Evolutionary conservation across 2,888 invertebrate genomes (phyloP), one percentile per base, ranked within the genome.

Genomic region (Patella depressa): DNA sequence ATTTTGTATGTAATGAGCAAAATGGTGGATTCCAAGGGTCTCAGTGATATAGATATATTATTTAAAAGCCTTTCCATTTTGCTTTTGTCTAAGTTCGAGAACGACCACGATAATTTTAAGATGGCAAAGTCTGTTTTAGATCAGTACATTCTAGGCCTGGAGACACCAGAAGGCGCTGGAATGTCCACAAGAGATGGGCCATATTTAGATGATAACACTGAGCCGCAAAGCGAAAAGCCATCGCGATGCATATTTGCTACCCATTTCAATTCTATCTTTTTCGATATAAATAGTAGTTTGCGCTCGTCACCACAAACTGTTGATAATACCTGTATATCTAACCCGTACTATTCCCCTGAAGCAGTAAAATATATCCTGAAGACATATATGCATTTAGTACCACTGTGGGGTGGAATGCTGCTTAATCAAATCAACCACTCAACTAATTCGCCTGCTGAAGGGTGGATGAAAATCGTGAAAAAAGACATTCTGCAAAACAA

Each of bases 391-490:
- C 17, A 59, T 12, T n/a, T 59, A 65, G 65, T 19, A 2, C 65
- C 65, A 9, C 17, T 65, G 17, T 65, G 65, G 65, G 19, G n/a
- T 19, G 65, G 65, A 2, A 9, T 65, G 65, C 65, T 65, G 5
- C 34, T 45, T 45, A 45, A 45, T 65, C 3, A 65, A n/a, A 65
- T 65, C 65, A 65, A 65, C 0, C 65, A 65, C 19, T 19, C 17
- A n/a, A 65, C 65, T 9, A 19, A 65, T 65, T n/a, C 65, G 19
- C 2, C 65, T 2, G 65, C 65, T n/a, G 65, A 65, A 15, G 17
- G 65, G n/a, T 65, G 65, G 65, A 65, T 65, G 65, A 65, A 65
- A 19, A 57, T 57, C 15, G 57, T 57, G 15, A 57, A 57, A 57
- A 57, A 57, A n/a, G 57, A 57, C n/a, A 15, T 15, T n/a, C 65